Base-by-base conservation (phyloP, 1,140 invertebrate genomes). In the Drosophila tropicalis region DNA sequence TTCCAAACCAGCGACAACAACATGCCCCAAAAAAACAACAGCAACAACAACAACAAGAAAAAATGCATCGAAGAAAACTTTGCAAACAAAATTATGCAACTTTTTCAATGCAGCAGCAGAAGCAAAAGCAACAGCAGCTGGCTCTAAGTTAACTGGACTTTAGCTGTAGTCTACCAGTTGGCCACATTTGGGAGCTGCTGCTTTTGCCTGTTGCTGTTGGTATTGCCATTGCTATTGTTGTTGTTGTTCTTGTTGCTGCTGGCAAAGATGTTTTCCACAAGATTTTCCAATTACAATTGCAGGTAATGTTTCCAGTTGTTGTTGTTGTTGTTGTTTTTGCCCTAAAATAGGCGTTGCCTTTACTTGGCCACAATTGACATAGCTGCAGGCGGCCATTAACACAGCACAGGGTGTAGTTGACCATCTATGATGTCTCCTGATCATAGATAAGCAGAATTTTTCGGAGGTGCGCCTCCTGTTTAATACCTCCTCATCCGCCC, bases 1-100 rank as follows among this genome's bases (percentile, higher is more conserved):
- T 65, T 65, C 63, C 63, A 65, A 65, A 65, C 39, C 25, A 29
- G 17, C 17, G 44, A 51, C 44, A 55, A 56, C 25, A 32, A 54
- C 32, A 56, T 58, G 29, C 63, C 22, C 47, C 63, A 65, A 55
- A 51, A 64, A 65, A 19, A 1, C 22, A 22, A 44, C 40, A 6
- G 10, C 13, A 29, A 3, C 17, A 63, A 51, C 17, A 39, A 56
- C 22, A 15, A 34, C 29, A 56, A 36, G 19, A 34, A 25, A 19
- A 63, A 34, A 25, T 63, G 62, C 62, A 44, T 22, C 62, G 41
- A 47, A 63, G 62, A 63, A 63, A 63, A 63, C 62, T 63, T 58
- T 58, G 56, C 56, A 36, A 12, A 36, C 56, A 19, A 63, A 63
- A 63, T 63, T 63, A 63, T 63, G 62, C 44, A 63, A 63, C 62